These are phyloP conservation scores for Anguilla pacifica DNA, from an alignment of 2,797 vertebrate species.

Conservation along the genomic window DNA sequence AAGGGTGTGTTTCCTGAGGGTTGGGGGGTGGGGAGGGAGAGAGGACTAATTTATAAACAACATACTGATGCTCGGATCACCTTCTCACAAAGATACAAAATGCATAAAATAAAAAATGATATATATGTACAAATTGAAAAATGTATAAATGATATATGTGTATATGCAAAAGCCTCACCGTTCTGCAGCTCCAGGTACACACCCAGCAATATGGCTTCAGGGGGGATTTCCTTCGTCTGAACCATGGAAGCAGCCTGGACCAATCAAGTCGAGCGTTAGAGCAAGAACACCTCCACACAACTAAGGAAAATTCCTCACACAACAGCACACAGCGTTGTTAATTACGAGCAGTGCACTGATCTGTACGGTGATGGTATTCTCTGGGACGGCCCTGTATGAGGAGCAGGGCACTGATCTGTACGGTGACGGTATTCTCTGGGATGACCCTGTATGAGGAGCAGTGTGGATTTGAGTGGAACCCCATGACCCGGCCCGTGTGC, in stretches of 20 bases:
- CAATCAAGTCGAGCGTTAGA: not conserved
- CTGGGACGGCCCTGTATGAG: conserved; percentile 96
- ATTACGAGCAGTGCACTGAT: conserved; percentile 72
- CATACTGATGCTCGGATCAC: not conserved
- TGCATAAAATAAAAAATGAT: not conserved
- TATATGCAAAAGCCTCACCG: conserved; percentile 64
- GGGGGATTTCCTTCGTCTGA: conserved; percentile 94
- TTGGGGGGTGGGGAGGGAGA: conserved; percentile 50
- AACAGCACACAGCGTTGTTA: not conserved
- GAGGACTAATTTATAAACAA: not conserved
- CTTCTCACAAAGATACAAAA: not conserved
- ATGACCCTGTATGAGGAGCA: conserved; percentile 96
- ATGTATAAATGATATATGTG: not conserved
- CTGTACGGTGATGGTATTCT: conserved; percentile 93
- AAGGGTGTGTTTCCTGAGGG: conserved; percentile 90
- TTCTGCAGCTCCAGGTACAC: conserved; percentile 97
- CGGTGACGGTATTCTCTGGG: conserved; percentile 92
- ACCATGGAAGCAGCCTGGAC: conserved; percentile 74
- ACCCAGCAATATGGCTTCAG: conserved; percentile 92
- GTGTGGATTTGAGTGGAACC: conserved; percentile 84
- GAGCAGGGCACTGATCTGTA: conserved; percentile 94
- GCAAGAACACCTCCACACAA: not conserved
- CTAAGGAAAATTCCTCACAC: not conserved
- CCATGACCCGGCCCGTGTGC: too few species aligned
- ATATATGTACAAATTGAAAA: not conserved